Evolutionary conservation across 2,797 vertebrate species (phyloP).

Genomic region (Gymnoscopelus microlampas): DNA sequence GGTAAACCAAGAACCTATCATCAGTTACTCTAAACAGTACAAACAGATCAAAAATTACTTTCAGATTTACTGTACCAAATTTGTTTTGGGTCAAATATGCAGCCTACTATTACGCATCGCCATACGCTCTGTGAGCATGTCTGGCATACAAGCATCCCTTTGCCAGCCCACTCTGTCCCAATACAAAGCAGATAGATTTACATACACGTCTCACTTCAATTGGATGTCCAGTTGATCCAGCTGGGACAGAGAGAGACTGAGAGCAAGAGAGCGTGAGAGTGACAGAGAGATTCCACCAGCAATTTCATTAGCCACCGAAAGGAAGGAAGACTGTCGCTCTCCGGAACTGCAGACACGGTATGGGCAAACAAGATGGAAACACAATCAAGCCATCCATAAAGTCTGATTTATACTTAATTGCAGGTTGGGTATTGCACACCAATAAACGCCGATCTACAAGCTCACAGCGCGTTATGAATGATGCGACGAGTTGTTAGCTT

Average conservation of each 20-base stretch:
- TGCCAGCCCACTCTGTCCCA: constrained; percentile 45
- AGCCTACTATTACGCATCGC: no score
- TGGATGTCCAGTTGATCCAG: constrained; percentile 61
- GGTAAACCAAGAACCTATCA: no score
- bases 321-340: constrained; percentile 49
- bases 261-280: constrained; percentile 21
- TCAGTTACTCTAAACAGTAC: no score
- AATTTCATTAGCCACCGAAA: constrained; percentile 80
- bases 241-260: constrained; percentile 29
- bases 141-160: constrained; percentile 29
- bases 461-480: no score
- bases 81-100: no score
- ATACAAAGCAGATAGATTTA: constrained; percentile 73
- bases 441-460: no score
- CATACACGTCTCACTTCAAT: constrained; percentile 64
- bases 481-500: no score
- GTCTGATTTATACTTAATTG: no score
- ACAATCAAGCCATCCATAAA: constrained; percentile 44
- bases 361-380: constrained; percentile 58
- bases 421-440: no score
- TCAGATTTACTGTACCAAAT: no score
- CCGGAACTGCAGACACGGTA: constrained; percentile 50
- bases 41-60: no score
- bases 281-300: constrained; percentile 63
- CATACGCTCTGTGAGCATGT: neutral